Conservation (phyloP, 2,888 invertebrate species). For the Drosophila prostipennis region DNA sequence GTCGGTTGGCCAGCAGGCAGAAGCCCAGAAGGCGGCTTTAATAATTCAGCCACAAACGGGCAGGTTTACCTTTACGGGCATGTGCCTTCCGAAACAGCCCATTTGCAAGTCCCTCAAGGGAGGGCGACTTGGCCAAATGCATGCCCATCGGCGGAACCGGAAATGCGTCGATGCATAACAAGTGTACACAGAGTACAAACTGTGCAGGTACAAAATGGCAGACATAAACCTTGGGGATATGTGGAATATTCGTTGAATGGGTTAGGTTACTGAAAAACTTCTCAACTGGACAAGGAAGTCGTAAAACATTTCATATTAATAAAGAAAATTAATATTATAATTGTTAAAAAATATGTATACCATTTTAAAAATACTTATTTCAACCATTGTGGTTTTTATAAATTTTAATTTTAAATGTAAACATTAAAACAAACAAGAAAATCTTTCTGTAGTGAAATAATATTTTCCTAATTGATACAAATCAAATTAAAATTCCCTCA, state of each 20-base stretch:
- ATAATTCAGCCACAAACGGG: slow-evolving; percentile 58
- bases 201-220: background rate
- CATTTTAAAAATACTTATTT: too few relatives aligned
- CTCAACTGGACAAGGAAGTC: too few relatives aligned
- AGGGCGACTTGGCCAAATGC: slow-evolving; percentile 36
- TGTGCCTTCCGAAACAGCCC: slow-evolving; percentile 9
- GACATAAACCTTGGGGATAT: background rate
- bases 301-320: too few relatives aligned
- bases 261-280: background rate
- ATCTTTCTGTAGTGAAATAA: too few relatives aligned
- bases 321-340: too few relatives aligned
- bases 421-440: too few relatives aligned
- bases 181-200: slow-evolving; percentile 7
- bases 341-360: too few relatives aligned
- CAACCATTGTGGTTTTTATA: too few relatives aligned
- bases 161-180: slow-evolving; percentile 69
- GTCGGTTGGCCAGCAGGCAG: slow-evolving; percentile 12
- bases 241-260: background rate
- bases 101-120: slow-evolving; percentile 17
- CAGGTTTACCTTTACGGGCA: slow-evolving; percentile 3
- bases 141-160: slow-evolving; percentile 61
- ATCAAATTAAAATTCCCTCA: too few relatives aligned
- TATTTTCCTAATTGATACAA: too few relatives aligned
- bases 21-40: slow-evolving; percentile 45
- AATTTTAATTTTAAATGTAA: too few relatives aligned